A percentile compares a stretch with the other conserved stretches of the same genome.
These are phyloP conservation scores for Galeruca laticollis DNA, from an alignment of 2,888 invertebrate genomes.

Conservation along the genomic window DNA sequence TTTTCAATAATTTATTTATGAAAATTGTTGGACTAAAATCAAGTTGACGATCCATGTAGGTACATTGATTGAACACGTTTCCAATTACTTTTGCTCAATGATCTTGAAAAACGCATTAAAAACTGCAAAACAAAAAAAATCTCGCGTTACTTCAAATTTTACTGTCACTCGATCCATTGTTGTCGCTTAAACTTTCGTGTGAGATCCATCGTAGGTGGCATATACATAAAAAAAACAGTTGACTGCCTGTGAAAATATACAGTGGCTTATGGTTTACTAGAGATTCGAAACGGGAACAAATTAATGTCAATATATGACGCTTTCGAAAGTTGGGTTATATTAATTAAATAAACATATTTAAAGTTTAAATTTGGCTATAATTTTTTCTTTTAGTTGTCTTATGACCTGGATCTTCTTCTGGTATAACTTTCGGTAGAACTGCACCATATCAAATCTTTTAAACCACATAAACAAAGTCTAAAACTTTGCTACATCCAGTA, in stretches of 20 bases:
- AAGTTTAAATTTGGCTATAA: not conserved
- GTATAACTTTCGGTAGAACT: too few species aligned
- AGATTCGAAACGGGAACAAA: not conserved
- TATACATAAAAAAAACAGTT: conserved; percentile 13
- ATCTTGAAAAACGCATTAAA: conserved; percentile 14
- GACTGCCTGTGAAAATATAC: not conserved
- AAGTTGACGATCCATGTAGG: not conserved
- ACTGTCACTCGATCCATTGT: conserved; percentile 27
- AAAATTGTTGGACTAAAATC: too few species aligned
- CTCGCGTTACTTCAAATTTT: conserved; percentile 16
- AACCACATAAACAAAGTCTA: too few species aligned
- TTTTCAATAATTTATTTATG: too few species aligned
- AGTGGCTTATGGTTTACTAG: conserved; percentile 3
- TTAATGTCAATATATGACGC: not conserved
- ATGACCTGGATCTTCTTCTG: too few species aligned
- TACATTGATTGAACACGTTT: conserved; percentile 14
- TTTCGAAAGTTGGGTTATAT: not conserved
- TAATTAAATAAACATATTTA: not conserved
- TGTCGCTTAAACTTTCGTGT: conserved; percentile 23
- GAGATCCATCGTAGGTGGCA: conserved; percentile 29
- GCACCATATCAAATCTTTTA: too few species aligned
- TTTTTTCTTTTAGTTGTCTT: conserved; percentile 40
- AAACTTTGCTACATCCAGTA: too few species aligned
- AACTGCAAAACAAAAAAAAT: conserved; percentile 21
- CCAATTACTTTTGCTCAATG: conserved; percentile 9